Conservation (phyloP, 1,140 invertebrate species). For the Papilio polytes region DNA sequence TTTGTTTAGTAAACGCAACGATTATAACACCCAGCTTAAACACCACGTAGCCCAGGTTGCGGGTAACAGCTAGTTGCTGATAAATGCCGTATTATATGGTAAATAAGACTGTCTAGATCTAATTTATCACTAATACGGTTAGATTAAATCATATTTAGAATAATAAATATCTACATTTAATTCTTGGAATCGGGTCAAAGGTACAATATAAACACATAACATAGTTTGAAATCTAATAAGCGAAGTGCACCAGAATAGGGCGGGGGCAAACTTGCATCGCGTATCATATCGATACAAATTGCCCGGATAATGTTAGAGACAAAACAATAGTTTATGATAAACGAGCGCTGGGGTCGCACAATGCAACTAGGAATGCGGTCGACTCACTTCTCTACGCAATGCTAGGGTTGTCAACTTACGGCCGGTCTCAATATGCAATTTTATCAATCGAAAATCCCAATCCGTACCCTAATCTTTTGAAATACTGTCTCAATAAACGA, state of each 20-base stretch:
- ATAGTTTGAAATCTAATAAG: not conserved
- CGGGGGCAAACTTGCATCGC: not conserved
- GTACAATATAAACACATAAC: too few relatives aligned
- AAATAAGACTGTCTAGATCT: too few relatives aligned
- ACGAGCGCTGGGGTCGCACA: slow-evolving; percentile 51
- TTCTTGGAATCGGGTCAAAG: too few relatives aligned
- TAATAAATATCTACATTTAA: not conserved
- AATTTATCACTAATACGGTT: too few relatives aligned
- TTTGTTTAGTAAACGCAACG: not conserved
- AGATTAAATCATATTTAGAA: too few relatives aligned
- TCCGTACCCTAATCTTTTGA: too few relatives aligned
- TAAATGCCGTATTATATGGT: too few relatives aligned
- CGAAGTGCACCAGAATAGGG: not conserved
- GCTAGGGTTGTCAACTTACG: not conserved
- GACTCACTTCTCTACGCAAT: slow-evolving; percentile 26
- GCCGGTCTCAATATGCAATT: too few relatives aligned
- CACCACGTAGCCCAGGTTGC: not conserved
- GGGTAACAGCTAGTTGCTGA: too few relatives aligned
- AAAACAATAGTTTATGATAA: slow-evolving; percentile 61
- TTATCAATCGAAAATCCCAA: too few relatives aligned
- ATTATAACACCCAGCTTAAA: too few relatives aligned
- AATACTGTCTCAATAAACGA: too few relatives aligned
- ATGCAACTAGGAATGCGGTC: slow-evolving; percentile 55
- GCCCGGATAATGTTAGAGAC: slow-evolving; percentile 56
- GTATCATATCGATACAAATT: slow-evolving; percentile 59